phyloP scores from a whole-genome alignment of 2,797 vertebrate species.

The Cuculus canorus region DNA sequence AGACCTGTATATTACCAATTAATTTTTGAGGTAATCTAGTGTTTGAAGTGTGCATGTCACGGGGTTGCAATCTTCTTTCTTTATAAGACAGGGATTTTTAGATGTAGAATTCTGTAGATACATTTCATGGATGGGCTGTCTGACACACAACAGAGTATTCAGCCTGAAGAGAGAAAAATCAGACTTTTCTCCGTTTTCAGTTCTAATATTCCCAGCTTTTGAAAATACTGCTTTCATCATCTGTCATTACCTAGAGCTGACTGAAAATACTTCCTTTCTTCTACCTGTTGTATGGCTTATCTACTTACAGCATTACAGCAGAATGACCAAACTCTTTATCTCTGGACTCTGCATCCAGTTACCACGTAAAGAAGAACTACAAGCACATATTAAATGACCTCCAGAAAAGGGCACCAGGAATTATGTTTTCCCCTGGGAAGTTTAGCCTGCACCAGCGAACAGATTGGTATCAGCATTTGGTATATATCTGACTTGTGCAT shows the following conservation, averaged over 20 bases:
- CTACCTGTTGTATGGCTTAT: neutral
- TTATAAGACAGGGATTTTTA: neutral
- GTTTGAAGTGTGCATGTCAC: neutral
- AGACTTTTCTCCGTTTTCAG: neutral
- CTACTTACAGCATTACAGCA: neutral
- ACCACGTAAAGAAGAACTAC: neutral
- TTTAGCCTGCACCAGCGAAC: neutral
- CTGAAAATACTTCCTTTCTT: neutral
- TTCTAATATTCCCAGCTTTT: neutral
- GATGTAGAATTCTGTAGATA: neutral
- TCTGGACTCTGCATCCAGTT: neutral
- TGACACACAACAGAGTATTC: neutral
- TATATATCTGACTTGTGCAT: neutral
- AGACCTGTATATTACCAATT: fast-evolving
- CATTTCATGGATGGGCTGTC: neutral
- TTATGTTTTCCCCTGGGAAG: neutral
- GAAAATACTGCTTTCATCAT: neutral
- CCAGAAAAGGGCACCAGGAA: neutral
- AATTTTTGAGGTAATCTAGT: neutral
- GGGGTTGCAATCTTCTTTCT: neutral
- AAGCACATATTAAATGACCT: neutral
- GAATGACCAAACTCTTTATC: neutral
- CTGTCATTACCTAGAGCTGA: neutral
- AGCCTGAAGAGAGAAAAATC: neutral
- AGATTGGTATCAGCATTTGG: neutral